Evolutionary conservation across 2,888 invertebrate species (phyloP).

Genomic region (Xanthorhoe designata): DNA sequence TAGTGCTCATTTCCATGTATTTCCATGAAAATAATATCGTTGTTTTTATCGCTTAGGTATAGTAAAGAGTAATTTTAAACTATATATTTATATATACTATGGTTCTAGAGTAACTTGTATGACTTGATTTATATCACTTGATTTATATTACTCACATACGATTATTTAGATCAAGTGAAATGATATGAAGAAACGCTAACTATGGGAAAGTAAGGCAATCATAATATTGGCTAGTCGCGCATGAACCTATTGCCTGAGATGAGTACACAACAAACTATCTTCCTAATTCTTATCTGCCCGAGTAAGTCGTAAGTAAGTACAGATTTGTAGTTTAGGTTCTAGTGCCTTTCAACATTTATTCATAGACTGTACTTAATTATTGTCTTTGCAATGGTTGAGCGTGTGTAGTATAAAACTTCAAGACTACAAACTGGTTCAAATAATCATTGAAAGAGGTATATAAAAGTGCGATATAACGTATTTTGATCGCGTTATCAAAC

Average conservation of each 20-base stretch:
- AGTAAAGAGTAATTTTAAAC: slow-evolving; percentile 52
- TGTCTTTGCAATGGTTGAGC: slow-evolving; percentile 29
- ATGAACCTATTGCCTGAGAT: slow-evolving; percentile 59
- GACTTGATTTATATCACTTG: slow-evolving; percentile 1
- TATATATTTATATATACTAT: slow-evolving; percentile 47
- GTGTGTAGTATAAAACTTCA: background rate
- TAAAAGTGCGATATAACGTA: background rate
- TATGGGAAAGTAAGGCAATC: slow-evolving; percentile 24
- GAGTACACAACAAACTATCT: slow-evolving; percentile 53
- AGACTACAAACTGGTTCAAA: background rate
- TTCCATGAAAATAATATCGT: slow-evolving; percentile 50
- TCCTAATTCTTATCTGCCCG: slow-evolving; percentile 58
- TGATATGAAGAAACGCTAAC: slow-evolving; percentile 22
- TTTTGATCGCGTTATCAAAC: background rate
- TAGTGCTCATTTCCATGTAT: slow-evolving; percentile 66
- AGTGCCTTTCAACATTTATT: slow-evolving; percentile 77
- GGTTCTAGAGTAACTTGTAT: slow-evolving; percentile 21
- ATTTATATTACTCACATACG: background rate
- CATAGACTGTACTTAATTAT: slow-evolving; percentile 66
- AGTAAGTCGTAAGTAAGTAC: slow-evolving; percentile 54
- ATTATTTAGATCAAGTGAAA: slow-evolving; percentile 9
- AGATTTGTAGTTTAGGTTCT: slow-evolving; percentile 80
- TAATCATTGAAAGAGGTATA: background rate
- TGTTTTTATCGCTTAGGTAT: slow-evolving; percentile 54
- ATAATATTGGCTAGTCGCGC: slow-evolving; percentile 74